Evolutionary conservation across 2,888 invertebrate genomes (phyloP), one percentile per base, ranked within the genome.

Genomic region (Orthosia gothica): DNA sequence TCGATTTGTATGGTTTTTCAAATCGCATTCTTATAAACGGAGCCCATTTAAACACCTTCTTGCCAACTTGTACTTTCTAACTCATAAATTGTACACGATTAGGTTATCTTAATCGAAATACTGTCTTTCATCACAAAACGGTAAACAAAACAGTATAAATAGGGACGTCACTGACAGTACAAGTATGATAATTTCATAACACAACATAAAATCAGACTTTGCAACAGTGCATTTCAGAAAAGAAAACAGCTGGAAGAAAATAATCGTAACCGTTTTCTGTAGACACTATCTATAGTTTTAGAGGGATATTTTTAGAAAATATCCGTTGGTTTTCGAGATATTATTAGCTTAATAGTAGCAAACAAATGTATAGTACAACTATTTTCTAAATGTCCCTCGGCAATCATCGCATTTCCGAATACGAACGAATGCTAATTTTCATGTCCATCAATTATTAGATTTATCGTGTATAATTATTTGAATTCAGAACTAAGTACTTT

Each of bases 221-320:
- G 20, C 50, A 32, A 57, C 45, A 20, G 63, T 58, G 18, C 40
- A 20, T 49, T 26, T 58, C 55, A 57, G 13, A 52, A 50, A 45
- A 50, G 32, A 45, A 45, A 63, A 54, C 23, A 3, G 15, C 16
- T 18, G 26, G 5, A 26, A 23, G 7, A 20, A n/a, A 52, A 55
- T 15, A 47, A 58, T 16, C 9, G 5, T 45, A 23, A 40, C 20
- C 16, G 2, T 45, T 52, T 40, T 18, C 23, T 67, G n/a, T 26
- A 69, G 9, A 70, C 52, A 23, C 13, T 20, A 58, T n/a, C 16
- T 11, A 57, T 5, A 26, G 13, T 23, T n/a, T 2, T 26, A 18
- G 5, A 50, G 45, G 16, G 16, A 50, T 59, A 64, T 61, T 78
- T 78, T 52, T 40, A 58, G 18, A 67, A 67, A 79, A 79, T 68